phyloP scores from a whole-genome alignment of 2,113 vertebrate genomes.

The Fulica atra region DNA sequence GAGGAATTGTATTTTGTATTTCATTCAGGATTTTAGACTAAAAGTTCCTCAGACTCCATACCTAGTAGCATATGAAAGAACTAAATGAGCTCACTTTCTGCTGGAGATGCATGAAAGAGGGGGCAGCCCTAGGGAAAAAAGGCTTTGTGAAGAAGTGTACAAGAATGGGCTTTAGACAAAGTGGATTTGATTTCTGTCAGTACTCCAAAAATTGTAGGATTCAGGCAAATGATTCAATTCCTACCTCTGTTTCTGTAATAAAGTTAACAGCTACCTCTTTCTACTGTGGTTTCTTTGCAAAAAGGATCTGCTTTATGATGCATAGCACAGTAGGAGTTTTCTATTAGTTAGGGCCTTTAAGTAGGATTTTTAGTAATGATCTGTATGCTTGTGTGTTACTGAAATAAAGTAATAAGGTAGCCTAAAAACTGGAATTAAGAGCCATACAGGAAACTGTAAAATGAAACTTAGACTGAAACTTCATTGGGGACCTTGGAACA shows the following conservation, averaged over 20 bases:
- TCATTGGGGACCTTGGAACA: neutral
- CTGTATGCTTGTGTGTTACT: neutral
- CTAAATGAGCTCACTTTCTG: neutral
- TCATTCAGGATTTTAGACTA: neutral
- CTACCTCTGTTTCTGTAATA: neutral
- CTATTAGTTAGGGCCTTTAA: conserved; percentile 4
- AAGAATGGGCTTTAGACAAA: neutral
- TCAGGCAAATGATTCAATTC: neutral
- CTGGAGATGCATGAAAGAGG: neutral
- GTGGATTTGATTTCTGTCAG: neutral
- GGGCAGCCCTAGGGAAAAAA: neutral
- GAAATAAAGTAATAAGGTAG: neutral
- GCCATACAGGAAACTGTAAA: neutral
- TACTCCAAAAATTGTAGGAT: neutral
- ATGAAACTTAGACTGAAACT: neutral
- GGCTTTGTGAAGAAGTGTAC: neutral
- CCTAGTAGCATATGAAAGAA: neutral
- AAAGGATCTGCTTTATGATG: conserved; percentile 8
- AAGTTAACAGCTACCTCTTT: neutral
- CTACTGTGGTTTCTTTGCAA: neutral
- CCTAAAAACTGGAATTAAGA: neutral
- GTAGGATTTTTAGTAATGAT: neutral
- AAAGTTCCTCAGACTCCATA: neutral
- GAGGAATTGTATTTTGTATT: neutral
- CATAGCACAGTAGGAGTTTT: neutral